Evolutionary conservation across 1,140 invertebrate species (phyloP), one percentile per base, ranked within the genome.

Genomic region (Trichonephila clavipes): DNA sequence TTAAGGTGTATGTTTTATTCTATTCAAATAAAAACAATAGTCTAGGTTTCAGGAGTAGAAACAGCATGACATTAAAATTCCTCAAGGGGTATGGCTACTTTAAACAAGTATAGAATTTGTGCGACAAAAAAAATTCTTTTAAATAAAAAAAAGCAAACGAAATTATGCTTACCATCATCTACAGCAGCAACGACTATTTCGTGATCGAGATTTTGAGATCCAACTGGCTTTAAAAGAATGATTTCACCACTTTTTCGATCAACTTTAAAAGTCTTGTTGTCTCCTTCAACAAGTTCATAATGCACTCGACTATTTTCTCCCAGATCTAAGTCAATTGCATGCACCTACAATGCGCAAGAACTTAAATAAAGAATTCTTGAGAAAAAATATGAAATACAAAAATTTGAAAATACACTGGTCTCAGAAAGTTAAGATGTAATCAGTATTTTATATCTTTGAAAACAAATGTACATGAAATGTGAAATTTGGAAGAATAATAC

Each of bases 261-360:
- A 97, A 58, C 99, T 97, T 95, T 97, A 97, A 96, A 99, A 99
- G 64, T 99, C 96, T 95, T 98, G 97, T 3, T 98, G 89, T 95
- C 97, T 28, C 98, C 98, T 95, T 98, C 97, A 94, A 98, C 97
- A 94, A 99, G 96, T 95, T 98, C 98, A 95, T 99, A 99, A 6
- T 98, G 97, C n/a, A 99, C 97, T 95, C 98, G 97, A 0, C 97
- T 97, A 95, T 99, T 99, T 95, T 98, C 98, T 85, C 97, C 97
- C 95, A 97, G 97, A 95, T 99, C 98, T 95, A 97, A 96, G 96
- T 99, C 99, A 28, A 97, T 96, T 4, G 98, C 98, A 95, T 98
- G 97, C 1, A 99, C 97, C 94, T 94, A 77, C 51, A 92, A 88
- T 51, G 44, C 5, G 61, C 4, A 82, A 21, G 40, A 82, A 88